Conservation (phyloP, 2,797 vertebrate species). For the Rachycentron canadum region DNA sequence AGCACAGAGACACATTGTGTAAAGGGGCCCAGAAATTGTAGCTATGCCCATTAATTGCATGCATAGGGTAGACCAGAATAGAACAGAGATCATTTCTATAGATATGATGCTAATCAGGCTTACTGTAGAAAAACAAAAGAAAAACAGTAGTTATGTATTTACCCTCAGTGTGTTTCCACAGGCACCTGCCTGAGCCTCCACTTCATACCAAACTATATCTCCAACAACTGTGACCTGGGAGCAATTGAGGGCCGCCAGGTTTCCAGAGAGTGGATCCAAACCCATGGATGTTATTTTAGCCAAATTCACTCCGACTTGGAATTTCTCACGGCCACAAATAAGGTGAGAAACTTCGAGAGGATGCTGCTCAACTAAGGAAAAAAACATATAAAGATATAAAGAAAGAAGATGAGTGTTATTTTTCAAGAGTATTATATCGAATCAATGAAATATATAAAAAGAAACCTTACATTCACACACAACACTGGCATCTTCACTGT, state of each 20-base stretch:
- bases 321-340: conserved; percentile 60
- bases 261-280: conserved; percentile 69
- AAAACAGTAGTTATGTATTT: conserved; percentile 3
- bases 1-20: no score
- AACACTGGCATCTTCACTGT: conserved; percentile 57
- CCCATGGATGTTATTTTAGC: not conserved
- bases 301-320: conserved; percentile 57
- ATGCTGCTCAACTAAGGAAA: conserved; percentile 18
- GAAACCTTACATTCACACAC: conserved; percentile 52
- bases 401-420: not conserved
- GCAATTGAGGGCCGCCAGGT: conserved; percentile 68
- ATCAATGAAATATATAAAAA: not conserved
- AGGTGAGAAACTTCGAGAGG: conserved; percentile 24
- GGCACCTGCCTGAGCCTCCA: conserved; percentile 37
- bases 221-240: conserved; percentile 1
- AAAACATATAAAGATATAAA: not conserved
- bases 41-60: not conserved
- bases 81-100: not conserved
- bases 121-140: not conserved
- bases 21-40: no score
- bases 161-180: conserved; percentile 78
- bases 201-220: conserved; percentile 72
- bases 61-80: not conserved
- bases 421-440: not conserved
- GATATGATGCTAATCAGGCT: not conserved